These are phyloP conservation scores for Sarotherodon lohbergeri DNA, from an alignment of 2,113 vertebrate species.

Conservation along the genomic window DNA sequence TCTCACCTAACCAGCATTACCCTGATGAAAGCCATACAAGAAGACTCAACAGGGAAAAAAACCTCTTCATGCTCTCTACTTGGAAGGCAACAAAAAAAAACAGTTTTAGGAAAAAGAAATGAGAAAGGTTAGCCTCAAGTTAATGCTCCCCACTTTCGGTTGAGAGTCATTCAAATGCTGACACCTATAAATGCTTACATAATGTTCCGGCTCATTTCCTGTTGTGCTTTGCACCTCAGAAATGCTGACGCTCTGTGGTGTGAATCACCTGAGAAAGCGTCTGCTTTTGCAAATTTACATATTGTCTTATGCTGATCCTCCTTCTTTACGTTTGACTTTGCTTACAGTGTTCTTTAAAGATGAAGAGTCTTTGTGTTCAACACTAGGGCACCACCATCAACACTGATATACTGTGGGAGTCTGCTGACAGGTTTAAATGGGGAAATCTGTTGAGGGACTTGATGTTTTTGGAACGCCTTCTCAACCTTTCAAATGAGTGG, in stretches of 20 bases:
- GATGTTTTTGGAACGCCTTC: neutral
- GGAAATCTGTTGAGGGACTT: conserved; percentile 33
- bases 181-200: conserved; percentile 16
- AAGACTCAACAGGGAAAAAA: neutral
- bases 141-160: neutral
- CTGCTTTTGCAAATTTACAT: neutral
- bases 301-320: neutral
- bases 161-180: conserved; percentile 29
- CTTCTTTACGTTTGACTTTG: neutral
- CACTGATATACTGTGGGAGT: conserved; percentile 4
- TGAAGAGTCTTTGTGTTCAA: neutral
- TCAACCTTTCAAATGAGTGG: conserved; percentile 19
- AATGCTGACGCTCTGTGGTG: neutral
- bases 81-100: neutral
- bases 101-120: conserved; percentile 2
- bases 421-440: conserved; percentile 31
- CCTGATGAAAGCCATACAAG: conserved; percentile 22
- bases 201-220: conserved; percentile 11
- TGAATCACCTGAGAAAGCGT: neutral
- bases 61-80: neutral
- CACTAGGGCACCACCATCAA: neutral
- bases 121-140: neutral
- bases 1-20: conserved; percentile 35
- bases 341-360: neutral
- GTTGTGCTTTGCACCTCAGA: conserved; percentile 16